Conservation (phyloP, 2,113 vertebrate genomes). For the Callipepla squamata region DNA sequence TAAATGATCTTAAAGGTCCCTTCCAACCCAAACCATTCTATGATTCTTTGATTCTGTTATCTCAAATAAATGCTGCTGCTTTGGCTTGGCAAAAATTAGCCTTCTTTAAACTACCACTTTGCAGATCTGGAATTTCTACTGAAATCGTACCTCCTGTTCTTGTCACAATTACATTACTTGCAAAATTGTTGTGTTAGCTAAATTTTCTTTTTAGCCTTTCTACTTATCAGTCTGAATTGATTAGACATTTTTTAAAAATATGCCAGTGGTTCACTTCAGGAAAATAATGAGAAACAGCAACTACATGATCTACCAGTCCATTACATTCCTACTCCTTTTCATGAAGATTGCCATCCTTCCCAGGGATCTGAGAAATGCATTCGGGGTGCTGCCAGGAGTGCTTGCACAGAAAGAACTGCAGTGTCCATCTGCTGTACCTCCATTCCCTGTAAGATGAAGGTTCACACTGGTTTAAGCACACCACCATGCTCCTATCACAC, state of each 20-base stretch:
- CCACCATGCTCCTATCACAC: neutral
- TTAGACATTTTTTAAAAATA: neutral
- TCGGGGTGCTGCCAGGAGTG: neutral
- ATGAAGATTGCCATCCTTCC: neutral
- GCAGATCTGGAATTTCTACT: neutral
- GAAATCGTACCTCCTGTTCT: neutral
- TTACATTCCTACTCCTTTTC: neutral
- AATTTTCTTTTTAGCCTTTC: neutral
- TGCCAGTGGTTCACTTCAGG: neutral
- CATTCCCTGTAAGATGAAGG: neutral
- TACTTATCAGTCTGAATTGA: neutral
- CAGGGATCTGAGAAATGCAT: neutral
- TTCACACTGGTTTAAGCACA: neutral
- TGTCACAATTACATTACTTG: neutral
- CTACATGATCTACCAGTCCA: neutral
- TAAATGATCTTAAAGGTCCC: too few species aligned
- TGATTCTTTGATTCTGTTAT: too few species aligned
- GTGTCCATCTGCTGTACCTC: neutral
- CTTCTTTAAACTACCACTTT: neutral
- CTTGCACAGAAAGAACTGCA: neutral
- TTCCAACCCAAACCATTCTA: too few species aligned
- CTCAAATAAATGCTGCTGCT: neutral
- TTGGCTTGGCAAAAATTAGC: neutral
- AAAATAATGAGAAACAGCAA: neutral
- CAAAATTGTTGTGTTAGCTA: neutral